phyloP scores from a whole-genome alignment of 37 sponge, comb jelly and placozoan genomes.

The Ephydatia muelleri region DNA sequence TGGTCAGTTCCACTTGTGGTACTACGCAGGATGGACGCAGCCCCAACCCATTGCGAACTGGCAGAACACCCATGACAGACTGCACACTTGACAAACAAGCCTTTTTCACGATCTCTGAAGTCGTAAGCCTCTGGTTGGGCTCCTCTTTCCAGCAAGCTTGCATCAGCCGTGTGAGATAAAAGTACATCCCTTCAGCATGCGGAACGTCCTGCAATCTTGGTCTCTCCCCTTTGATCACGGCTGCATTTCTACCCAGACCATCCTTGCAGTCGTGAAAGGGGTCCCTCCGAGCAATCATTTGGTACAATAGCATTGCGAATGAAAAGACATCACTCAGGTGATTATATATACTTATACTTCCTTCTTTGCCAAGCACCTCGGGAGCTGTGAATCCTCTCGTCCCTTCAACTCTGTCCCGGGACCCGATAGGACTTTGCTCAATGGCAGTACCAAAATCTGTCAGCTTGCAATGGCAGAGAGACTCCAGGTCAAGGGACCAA shows the following conservation, averaged over 20 bases:
- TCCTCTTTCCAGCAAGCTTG: conserved; percentile 77
- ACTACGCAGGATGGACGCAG: conserved; percentile 53
- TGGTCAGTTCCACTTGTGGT: conserved; percentile 8
- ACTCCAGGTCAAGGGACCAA: conserved; percentile 80
- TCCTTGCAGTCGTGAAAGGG: conserved; percentile 61
- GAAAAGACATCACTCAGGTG: conserved; percentile 84
- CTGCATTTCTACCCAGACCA: conserved; percentile 46
- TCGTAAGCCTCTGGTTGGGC: conserved; percentile 52
- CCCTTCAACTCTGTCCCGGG: conserved; percentile 60
- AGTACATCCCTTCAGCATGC: conserved; percentile 39
- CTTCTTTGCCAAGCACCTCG: conserved; percentile 74
- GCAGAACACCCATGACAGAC: conserved; percentile 57
- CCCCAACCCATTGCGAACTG: conserved; percentile 50
- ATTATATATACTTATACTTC: conserved; percentile 65
- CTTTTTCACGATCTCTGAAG: conserved; percentile 30
- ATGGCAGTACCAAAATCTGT: conserved; percentile 87
- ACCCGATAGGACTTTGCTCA: conserved; percentile 69
- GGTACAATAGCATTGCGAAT: conserved; percentile 85
- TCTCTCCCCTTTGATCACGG: conserved; percentile 57
- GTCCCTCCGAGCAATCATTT: conserved; percentile 75
- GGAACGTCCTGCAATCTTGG: conserved; percentile 71
- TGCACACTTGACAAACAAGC: conserved; percentile 32
- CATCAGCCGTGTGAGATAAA: conserved; percentile 76
- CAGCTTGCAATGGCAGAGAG: conserved; percentile 80
- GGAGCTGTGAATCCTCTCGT: conserved; percentile 93